phyloP scores from a whole-genome alignment of 2,888 invertebrate species.

The Galeopsomyia nigrocyanea region DNA sequence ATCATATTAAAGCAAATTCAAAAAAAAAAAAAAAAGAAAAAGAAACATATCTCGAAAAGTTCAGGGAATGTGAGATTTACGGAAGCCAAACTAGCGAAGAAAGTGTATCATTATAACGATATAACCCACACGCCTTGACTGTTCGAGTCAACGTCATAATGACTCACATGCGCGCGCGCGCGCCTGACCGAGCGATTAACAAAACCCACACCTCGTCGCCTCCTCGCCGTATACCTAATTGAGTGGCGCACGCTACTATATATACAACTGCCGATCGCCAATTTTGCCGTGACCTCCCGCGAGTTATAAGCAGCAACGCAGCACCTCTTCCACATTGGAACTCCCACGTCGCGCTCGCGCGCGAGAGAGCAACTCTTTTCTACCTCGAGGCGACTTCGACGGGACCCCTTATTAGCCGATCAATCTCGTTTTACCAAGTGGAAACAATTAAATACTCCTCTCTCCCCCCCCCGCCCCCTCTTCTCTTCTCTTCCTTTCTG shows the following conservation, averaged over 20 bases:
- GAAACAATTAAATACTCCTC: conserved; percentile 34
- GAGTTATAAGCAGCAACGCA: neutral
- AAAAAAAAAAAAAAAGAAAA: too few species aligned
- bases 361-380: neutral
- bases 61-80: too few species aligned
- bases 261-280: conserved; percentile 21
- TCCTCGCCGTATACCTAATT: conserved; percentile 25
- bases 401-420: conserved; percentile 40
- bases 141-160: neutral
- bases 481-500: neutral
- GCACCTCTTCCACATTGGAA: conserved; percentile 18
- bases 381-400: conserved; percentile 30
- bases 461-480: neutral
- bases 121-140: neutral
- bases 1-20: too few species aligned
- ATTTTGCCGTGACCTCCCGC: neutral
- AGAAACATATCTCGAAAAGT: too few species aligned
- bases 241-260: conserved; percentile 11
- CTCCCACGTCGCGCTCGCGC: conserved; percentile 37
- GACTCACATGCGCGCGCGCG: neutral
- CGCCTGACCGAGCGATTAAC: conserved; percentile 3
- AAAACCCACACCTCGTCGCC: conserved; percentile 9
- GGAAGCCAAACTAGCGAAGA: neutral
- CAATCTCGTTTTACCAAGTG: conserved; percentile 23
- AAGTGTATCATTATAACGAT: neutral